Base-by-base conservation (phyloP, 2,797 vertebrate species). In the Pelodytes ibericus region DNA sequence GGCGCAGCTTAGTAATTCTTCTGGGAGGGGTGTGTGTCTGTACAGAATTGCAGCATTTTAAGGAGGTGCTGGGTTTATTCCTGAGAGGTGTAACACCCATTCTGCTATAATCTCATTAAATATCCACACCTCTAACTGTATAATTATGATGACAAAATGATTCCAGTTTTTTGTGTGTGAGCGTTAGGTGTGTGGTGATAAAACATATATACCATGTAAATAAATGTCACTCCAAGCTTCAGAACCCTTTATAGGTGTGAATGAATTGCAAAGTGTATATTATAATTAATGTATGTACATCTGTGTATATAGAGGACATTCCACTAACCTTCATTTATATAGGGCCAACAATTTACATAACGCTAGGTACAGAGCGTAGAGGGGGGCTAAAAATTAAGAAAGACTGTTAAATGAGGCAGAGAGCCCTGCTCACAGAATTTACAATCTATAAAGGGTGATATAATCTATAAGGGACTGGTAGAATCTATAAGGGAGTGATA, bases 61-160 rank as follows among this genome's bases (percentile, higher is more conserved):
- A 57, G 76, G 76, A 79, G 70, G 76, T 10, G 61, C 69, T 44
- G 39, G 41, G 13, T 41, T n/a, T n/a, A 30, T 68, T 67, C 31
- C 53, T 72, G 59, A 62, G 30, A 22, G 24, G 62, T 56, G 63
- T 13, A 66, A 72, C 70, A 68, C 76, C 70, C 76, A 72, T 79
- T 72, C 53, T 72, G 75, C 16, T 77, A 62, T 77, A 67, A 56
- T 63, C 58, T 62, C 63, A 62, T 72, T 72, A 72, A 60, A 59
- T 51, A 57, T 27, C 63, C 51, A 56, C 76, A 78, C 63, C 76
- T 47, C 70, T 73, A 56, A 68, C 56, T 73, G 62, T 72, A 72
- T 79, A 72, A 79, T 79, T 68, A 56, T 30, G 57, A 68, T 79
- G 69, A 67, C 62, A 68, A 61, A 72, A 67, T 60, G 15, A 72